Percentiles rank a stretch among this genome's conserved stretches.
Evolutionary conservation across 2,113 vertebrate species (phyloP).

Genomic region (Platycercus adscitus): DNA sequence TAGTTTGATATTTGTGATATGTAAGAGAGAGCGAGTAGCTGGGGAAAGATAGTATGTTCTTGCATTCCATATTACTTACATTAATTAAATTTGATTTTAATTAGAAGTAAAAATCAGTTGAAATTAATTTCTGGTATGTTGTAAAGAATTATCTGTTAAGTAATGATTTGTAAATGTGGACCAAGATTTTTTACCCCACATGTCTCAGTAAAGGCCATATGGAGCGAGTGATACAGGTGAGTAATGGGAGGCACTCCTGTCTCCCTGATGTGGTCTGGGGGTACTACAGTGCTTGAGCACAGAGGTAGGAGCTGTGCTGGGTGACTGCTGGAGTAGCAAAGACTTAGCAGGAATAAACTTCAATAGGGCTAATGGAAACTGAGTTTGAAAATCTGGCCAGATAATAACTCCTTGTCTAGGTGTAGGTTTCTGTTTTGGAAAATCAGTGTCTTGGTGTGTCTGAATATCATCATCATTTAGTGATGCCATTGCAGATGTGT

Average conservation of each 20-base stretch:
- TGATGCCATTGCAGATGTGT: neutral
- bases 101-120: neutral
- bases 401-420: neutral
- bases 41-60: neutral
- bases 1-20: neutral
- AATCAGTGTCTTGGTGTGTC: accelerated
- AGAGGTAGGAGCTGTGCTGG: neutral
- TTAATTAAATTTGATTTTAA: neutral
- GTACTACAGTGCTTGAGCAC: neutral
- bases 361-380: neutral
- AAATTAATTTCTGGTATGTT: neutral
- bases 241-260: accelerated
- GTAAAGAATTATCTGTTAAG: neutral
- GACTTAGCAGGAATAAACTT: neutral
- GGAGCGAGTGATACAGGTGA: neutral
- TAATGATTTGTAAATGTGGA: neutral
- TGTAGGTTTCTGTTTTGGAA: neutral
- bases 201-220: neutral
- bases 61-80: neutral
- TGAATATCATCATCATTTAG: neutral
- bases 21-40: neutral
- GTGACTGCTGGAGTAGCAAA: accelerated
- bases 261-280: neutral
- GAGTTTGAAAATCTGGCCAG: neutral
- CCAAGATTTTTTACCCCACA: accelerated